Evolutionary conservation across 2,888 invertebrate species (phyloP).

Genomic region (Hydroisotoma schaefferi): DNA sequence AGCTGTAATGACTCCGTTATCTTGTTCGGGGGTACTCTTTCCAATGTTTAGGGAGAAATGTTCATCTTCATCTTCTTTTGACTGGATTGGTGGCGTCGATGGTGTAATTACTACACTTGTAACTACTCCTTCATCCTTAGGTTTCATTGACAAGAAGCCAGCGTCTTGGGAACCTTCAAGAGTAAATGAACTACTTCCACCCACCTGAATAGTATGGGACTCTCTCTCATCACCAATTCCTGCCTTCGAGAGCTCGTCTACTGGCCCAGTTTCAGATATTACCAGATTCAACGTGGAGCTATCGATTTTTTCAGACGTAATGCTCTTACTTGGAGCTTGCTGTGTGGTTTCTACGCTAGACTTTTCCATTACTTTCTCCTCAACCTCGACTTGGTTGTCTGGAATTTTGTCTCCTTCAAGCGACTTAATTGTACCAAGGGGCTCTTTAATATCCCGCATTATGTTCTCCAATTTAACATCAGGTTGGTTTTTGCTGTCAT

Average conservation of each 20-base stretch:
- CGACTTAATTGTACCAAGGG: no score
- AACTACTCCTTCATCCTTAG: not conserved
- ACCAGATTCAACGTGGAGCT: constrained; percentile 3
- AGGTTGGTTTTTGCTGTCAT: no score
- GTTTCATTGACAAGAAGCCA: no score
- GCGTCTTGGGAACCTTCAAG: no score
- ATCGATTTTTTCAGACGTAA: not conserved
- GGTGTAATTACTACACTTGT: constrained; percentile 36
- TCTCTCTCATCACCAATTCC: constrained; percentile 8
- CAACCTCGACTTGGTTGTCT: not conserved
- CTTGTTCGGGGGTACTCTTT: no score
- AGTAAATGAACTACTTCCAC: no score
- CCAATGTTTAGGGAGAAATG: no score
- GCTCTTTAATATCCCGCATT: no score
- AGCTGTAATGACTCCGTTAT: no score
- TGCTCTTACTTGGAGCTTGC: not conserved
- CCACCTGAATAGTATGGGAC: no score
- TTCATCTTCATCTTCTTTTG: not conserved
- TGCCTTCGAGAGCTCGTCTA: not conserved
- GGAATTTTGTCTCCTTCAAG: not conserved
- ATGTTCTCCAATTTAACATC: no score
- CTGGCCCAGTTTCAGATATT: not conserved
- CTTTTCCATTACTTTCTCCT: not conserved
- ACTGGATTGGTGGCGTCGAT: constrained; percentile 28
- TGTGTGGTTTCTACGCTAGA: no score